Evolutionary conservation across 2,113 vertebrate genomes (phyloP).

Genomic region (Perccottus glenii): DNA sequence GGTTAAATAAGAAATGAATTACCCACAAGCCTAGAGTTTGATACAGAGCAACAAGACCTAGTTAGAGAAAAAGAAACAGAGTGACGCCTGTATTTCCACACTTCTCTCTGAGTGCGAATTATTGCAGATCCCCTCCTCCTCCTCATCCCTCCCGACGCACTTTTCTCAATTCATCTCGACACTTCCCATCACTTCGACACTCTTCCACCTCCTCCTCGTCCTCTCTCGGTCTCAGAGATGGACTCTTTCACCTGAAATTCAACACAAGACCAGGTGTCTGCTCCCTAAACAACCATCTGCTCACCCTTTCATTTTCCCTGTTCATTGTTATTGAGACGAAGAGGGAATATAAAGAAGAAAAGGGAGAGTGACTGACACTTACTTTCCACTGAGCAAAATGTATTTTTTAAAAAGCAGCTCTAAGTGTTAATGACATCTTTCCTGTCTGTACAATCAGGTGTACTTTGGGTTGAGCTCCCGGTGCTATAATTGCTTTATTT

Average conservation of each 20-base stretch:
- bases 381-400: constrained; percentile 12
- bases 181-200: constrained; percentile 51
- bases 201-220: constrained; percentile 33
- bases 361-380: constrained; percentile 18
- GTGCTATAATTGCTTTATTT: constrained; percentile 72
- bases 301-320: constrained; percentile 11
- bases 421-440: constrained; percentile 66
- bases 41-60: constrained; percentile 46
- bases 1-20: no score
- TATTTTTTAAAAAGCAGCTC: constrained; percentile 8
- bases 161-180: constrained; percentile 25
- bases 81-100: constrained; percentile 43
- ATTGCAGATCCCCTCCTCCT: constrained; percentile 26
- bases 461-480: constrained; percentile 45
- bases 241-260: constrained; percentile 79
- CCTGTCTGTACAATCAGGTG: constrained; percentile 65
- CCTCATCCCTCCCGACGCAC: constrained; percentile 4
- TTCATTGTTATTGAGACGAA: constrained; percentile 37
- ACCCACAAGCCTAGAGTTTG: background rate
- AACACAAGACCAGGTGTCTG: constrained; percentile 77
- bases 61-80: constrained; percentile 19
- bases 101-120: constrained; percentile 24
- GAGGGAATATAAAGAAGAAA: background rate
- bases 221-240: constrained; percentile 33
- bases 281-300: constrained; percentile 18